phyloP scores from a whole-genome alignment of 2,113 vertebrate species.

The Chrysemys picta region DNA sequence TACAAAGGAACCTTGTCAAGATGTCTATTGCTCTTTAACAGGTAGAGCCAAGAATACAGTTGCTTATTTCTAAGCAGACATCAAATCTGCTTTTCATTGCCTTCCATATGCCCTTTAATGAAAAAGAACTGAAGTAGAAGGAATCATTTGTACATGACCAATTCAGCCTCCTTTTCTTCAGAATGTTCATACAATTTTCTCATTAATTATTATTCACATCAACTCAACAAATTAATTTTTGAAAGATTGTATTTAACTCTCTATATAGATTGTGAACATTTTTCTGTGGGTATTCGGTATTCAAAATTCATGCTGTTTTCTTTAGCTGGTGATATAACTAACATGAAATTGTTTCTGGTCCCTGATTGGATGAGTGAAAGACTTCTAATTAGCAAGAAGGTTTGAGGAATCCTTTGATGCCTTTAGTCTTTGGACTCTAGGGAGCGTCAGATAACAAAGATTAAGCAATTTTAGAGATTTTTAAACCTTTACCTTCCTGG shows the following conservation, averaged over 20 bases:
- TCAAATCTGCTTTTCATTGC: not conserved
- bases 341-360: not conserved
- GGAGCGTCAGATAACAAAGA: constrained; percentile 21
- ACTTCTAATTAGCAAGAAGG: not conserved
- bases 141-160: not conserved
- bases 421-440: not conserved
- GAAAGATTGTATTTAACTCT: not conserved
- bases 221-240: not conserved
- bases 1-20: not conserved
- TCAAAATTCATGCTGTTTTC: not conserved
- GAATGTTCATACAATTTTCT: not conserved
- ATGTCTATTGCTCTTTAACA: not conserved
- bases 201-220: not conserved
- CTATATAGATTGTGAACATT: not conserved
- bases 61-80: not conserved
- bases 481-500: rapidly evolving
- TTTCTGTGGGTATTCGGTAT: not conserved
- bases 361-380: not conserved
- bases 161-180: not conserved
- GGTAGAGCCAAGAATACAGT: not conserved
- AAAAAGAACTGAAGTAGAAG: not conserved
- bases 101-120: not conserved
- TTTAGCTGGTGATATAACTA: not conserved
- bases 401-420: constrained; percentile 25
- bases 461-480: not conserved